Conservation (phyloP, 2,797 vertebrate species). For the Premnoplex brunnescens region DNA sequence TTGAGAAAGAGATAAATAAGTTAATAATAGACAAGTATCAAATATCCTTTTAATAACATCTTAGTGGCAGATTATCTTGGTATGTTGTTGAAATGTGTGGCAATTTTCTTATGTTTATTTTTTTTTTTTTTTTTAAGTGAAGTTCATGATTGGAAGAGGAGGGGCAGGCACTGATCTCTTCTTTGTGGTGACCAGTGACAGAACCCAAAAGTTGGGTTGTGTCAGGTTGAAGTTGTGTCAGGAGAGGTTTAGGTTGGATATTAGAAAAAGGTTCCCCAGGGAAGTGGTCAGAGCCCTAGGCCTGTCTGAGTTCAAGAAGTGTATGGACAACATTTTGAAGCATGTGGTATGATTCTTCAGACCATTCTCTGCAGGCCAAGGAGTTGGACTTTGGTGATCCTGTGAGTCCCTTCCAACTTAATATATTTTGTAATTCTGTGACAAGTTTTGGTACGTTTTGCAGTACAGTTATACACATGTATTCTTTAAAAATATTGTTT, state of each 20-base stretch:
- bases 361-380: neutral
- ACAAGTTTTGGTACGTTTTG: neutral
- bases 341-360: neutral
- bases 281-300: neutral
- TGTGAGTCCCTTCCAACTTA: neutral
- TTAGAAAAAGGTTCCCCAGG: neutral
- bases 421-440: neutral
- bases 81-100: neutral
- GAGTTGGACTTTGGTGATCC: neutral
- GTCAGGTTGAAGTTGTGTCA: neutral
- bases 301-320: fast-evolving
- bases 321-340: neutral
- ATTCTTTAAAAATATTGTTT: neutral
- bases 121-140: neutral
- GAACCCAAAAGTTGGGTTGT: no score
- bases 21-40: neutral
- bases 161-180: neutral
- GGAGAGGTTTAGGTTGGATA: neutral
- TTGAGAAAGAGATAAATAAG: neutral
- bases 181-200: neutral
- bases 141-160: fast-evolving
- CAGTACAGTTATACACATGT: neutral
- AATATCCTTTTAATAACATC: neutral
- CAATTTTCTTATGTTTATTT: neutral
- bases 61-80: neutral